Conservation (phyloP, 1,140 invertebrate genomes). For the Grapholita molesta region DNA sequence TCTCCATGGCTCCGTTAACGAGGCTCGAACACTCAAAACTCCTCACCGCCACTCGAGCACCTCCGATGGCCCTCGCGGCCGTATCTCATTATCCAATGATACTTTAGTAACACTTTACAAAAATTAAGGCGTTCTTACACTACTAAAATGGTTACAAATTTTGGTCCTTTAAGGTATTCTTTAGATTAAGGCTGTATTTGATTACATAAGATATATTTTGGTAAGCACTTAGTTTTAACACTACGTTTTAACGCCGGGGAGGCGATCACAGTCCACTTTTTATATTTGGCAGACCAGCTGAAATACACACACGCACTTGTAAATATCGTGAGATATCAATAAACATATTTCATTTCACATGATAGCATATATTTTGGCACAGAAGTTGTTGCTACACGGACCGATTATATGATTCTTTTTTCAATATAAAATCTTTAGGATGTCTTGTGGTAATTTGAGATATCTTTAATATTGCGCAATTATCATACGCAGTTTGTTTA, state of each 20-base stretch:
- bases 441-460: too few species aligned
- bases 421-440: too few species aligned
- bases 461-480: too few species aligned
- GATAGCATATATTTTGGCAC: constrained; percentile 6
- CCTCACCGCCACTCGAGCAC: constrained; percentile 22
- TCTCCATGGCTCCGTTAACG: constrained; percentile 77
- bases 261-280: constrained; percentile 66
- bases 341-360: neutral
- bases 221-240: constrained; percentile 57
- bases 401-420: too few species aligned
- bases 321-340: neutral
- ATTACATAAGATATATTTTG: constrained; percentile 53
- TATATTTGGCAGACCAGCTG: constrained; percentile 37
- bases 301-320: neutral
- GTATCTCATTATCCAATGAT: constrained; percentile 8
- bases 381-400: too few species aligned
- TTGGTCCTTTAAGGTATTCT: constrained; percentile 70
- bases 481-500: too few species aligned
- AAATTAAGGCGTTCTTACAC: constrained; percentile 66
- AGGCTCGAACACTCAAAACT: constrained; percentile 23
- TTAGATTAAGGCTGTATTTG: constrained; percentile 57
- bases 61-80: constrained; percentile 20
- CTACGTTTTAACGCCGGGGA: constrained; percentile 61
- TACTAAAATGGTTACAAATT: constrained; percentile 60
- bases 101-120: constrained; percentile 37